A percentile compares a stretch with the other conserved stretches of the same genome.
phyloP scores from a whole-genome alignment of 2,113 vertebrate species.

The Myxocyprinus asiaticus region DNA sequence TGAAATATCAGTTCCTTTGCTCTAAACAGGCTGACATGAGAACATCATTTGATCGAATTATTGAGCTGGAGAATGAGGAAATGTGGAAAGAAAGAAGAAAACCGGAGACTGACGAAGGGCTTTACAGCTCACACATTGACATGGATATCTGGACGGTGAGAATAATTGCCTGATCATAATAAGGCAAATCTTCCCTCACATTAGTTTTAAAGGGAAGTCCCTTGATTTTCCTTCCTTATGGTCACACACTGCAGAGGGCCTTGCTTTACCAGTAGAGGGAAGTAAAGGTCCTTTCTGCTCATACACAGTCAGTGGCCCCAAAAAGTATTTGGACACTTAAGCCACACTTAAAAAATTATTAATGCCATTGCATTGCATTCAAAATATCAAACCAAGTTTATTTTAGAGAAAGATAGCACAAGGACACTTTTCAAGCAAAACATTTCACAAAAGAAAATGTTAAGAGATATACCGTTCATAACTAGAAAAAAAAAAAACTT shows the following conservation, averaged over 20 bases:
- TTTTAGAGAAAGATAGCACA: too few relatives aligned
- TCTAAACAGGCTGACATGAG: constrained; percentile 62
- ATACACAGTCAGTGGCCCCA: neutral
- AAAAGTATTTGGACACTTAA: neutral
- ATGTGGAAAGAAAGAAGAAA: constrained; percentile 53
- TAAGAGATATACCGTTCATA: too few relatives aligned
- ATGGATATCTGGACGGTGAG: constrained; percentile 73
- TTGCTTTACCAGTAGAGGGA: constrained; percentile 27
- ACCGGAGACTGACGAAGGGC: constrained; percentile 58
- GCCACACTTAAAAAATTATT: too few relatives aligned
- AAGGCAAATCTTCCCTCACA: neutral
- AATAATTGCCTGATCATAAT: neutral
- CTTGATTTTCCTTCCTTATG: neutral
- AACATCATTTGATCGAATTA: constrained; percentile 49
- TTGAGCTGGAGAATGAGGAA: constrained; percentile 57
- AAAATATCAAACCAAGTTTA: too few relatives aligned
- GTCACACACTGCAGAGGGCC: neutral
- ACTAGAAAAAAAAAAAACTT: too few relatives aligned
- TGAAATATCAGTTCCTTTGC: too few relatives aligned
- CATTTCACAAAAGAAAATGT: too few relatives aligned
- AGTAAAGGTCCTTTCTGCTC: constrained; percentile 25
- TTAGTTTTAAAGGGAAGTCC: neutral
- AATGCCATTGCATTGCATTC: too few relatives aligned
- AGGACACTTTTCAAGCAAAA: too few relatives aligned
- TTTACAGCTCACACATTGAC: constrained; percentile 59